Conservation (phyloP, 2,113 vertebrate species). For the Hypanus sabinus region DNA sequence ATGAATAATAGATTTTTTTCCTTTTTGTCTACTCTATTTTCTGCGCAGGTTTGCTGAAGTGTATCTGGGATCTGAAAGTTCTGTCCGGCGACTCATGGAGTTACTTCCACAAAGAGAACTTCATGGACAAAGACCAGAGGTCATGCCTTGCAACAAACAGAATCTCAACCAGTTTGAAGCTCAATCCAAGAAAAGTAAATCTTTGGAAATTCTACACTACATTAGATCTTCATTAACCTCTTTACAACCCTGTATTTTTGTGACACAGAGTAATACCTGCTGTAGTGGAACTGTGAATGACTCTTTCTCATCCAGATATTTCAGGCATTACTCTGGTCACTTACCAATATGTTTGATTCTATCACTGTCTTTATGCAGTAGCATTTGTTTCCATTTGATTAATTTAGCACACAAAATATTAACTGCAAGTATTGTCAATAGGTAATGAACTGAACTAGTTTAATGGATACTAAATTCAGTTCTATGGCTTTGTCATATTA, state of each 20-base stretch:
- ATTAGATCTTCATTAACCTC: conserved; percentile 36
- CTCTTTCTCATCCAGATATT: neutral
- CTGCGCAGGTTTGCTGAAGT: conserved; percentile 76
- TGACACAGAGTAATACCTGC: conserved; percentile 28
- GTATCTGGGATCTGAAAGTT: conserved; percentile 76
- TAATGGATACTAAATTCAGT: conserved; percentile 25
- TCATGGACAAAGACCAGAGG: conserved; percentile 77
- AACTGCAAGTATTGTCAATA: conserved; percentile 29
- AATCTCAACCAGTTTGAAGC: conserved; percentile 80
- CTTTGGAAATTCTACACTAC: conserved; percentile 37
- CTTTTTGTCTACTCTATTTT: conserved; percentile 15
- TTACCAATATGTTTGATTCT: neutral
- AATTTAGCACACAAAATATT: neutral
- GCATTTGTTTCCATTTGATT: conserved; percentile 18
- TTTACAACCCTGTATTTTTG: conserved; percentile 8
- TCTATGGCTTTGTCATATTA: conserved; percentile 27
- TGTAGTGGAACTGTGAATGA: conserved; percentile 1
- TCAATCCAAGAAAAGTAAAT: conserved; percentile 84
- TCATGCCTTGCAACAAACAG: conserved; percentile 77
- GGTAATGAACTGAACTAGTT: conserved; percentile 7
- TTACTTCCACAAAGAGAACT: conserved; percentile 74
- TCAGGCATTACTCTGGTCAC: conserved; percentile 22
- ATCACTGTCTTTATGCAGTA: conserved; percentile 21
- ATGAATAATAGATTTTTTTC: neutral
- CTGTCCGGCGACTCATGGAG: conserved; percentile 74